Percentiles rank a stretch among this genome's conserved stretches.
These are phyloP conservation scores for Uromys caudimaculatus DNA, from an alignment of 2,797 vertebrate species.

Conservation along the genomic window DNA sequence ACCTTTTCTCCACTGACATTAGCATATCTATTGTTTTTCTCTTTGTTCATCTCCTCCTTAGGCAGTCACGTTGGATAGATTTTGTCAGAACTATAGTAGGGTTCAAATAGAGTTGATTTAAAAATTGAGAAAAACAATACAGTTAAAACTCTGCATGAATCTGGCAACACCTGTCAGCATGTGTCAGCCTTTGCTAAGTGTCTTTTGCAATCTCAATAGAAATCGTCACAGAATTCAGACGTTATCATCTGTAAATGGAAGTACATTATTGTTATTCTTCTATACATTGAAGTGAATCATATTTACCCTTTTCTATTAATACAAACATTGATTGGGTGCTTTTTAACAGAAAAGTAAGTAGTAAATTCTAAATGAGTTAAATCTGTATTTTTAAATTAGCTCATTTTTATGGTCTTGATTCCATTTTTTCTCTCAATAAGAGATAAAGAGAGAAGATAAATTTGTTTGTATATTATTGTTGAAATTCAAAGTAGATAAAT, in stretches of 20 bases:
- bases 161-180: neutral
- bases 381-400: neutral
- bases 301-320: neutral
- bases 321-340: neutral
- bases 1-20: neutral
- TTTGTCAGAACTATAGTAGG: neutral
- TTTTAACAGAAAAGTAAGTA: neutral
- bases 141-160: neutral
- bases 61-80: neutral
- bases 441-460: neutral
- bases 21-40: neutral
- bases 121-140: neutral
- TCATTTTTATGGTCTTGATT: neutral
- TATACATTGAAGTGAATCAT: neutral
- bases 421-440: neutral
- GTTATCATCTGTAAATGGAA: neutral
- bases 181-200: neutral
- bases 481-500: neutral
- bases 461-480: neutral
- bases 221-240: neutral
- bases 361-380: neutral
- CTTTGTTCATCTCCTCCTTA: neutral
- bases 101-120: neutral
- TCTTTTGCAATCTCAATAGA: neutral
- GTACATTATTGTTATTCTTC: neutral